phyloP scores from a whole-genome alignment of 2,797 vertebrate genomes.

The Sebastiscus tertius region DNA sequence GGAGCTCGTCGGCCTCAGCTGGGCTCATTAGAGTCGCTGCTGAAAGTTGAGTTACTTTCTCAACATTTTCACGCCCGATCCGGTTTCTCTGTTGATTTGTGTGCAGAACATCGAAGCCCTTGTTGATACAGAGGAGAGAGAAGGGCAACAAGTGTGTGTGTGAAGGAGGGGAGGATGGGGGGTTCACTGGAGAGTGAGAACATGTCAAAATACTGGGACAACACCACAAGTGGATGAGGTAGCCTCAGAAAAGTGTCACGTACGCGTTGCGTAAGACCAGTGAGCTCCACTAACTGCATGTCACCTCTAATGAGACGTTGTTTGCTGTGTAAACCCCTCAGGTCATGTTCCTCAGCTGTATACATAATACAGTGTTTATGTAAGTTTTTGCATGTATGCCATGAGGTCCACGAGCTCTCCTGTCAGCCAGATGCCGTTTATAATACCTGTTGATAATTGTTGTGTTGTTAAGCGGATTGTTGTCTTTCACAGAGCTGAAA shows the following conservation, averaged over 20 bases:
- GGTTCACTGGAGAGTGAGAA: not conserved
- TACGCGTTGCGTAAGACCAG: slow-evolving; percentile 30
- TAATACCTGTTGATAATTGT: not conserved
- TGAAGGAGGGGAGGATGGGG: too few relatives aligned
- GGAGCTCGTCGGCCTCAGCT: slow-evolving; percentile 21
- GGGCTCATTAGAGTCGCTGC: slow-evolving; percentile 50
- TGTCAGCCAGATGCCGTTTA: not conserved
- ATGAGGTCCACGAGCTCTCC: not conserved
- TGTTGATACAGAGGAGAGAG: slow-evolving; percentile 28
- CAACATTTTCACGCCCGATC: slow-evolving; percentile 55
- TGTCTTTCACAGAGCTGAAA: not conserved
- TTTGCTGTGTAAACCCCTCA: slow-evolving; percentile 23
- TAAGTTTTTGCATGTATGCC: not conserved
- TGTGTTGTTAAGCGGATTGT: not conserved
- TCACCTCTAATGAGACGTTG: slow-evolving; percentile 3
- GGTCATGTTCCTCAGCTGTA: not conserved
- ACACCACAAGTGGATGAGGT: not conserved
- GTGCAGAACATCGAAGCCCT: slow-evolving; percentile 52
- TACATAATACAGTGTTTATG: slow-evolving; percentile 4
- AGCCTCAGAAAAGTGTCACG: slow-evolving; percentile 20
- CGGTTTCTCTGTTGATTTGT: slow-evolving; percentile 70
- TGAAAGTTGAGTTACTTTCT: slow-evolving; percentile 56
- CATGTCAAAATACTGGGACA: slow-evolving; percentile 42
- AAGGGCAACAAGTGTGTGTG: slow-evolving; percentile 3
- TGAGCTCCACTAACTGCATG: not conserved